A percentile compares a stretch with the other conserved stretches of the same genome.
phyloP scores from a whole-genome alignment of 1,140 invertebrate species.

The Drosophila paulistorum region DNA sequence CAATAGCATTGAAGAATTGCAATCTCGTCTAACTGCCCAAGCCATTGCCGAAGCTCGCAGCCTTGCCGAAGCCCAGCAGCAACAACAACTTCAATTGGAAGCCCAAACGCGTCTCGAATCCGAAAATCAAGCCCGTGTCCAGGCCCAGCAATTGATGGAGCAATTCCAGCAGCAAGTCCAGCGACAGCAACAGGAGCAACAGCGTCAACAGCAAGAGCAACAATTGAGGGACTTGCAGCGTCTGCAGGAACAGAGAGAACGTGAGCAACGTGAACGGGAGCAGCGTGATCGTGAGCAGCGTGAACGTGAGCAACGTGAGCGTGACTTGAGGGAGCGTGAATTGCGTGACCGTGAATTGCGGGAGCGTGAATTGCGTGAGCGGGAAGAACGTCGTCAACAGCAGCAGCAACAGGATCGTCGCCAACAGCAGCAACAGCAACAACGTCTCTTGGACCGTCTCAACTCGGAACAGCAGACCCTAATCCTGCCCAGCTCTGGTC shows the following conservation, averaged over 20 bases:
- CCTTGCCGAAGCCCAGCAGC: constrained; percentile 60
- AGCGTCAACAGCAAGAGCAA: constrained; percentile 72
- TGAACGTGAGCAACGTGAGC: constrained; percentile 40
- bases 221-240: constrained; percentile 63
- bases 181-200: constrained; percentile 65
- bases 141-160: constrained; percentile 78
- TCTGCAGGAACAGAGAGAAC: constrained; percentile 48
- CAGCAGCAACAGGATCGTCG: constrained; percentile 42
- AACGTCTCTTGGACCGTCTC: constrained; percentile 60
- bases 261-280: constrained; percentile 50
- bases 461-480: constrained; percentile 60
- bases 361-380: constrained; percentile 33
- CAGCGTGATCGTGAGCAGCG: constrained; percentile 37
- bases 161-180: constrained; percentile 80
- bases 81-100: constrained; percentile 64
- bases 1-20: constrained; percentile 74
- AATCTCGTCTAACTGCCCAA: constrained; percentile 69
- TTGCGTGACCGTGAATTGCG: constrained; percentile 39
- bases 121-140: constrained; percentile 70
- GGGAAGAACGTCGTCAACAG: constrained; percentile 26
- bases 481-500: constrained; percentile 53
- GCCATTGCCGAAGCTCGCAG: constrained; percentile 73
- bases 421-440: constrained; percentile 32
- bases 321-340: constrained; percentile 33
- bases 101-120: constrained; percentile 60